Percentiles rank a stretch among this genome's conserved stretches.
Evolutionary conservation across 1,140 invertebrate species (phyloP).

Genomic region (Metopolophium dirhodum): DNA sequence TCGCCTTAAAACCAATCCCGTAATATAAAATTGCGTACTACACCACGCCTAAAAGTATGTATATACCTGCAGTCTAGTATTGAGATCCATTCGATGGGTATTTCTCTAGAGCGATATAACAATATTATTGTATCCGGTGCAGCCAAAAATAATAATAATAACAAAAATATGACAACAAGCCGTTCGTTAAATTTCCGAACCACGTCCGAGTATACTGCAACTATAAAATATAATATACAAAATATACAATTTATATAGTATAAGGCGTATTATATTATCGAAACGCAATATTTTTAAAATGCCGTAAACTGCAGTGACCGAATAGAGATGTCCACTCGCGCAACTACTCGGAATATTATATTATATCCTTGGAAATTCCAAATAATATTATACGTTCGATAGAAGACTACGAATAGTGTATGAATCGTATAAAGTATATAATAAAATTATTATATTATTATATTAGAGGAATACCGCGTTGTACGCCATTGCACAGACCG

Average conservation of each 20-base stretch:
- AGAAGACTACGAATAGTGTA: neutral
- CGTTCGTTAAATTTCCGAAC: neutral
- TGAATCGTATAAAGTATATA: neutral
- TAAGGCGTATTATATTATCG: neutral
- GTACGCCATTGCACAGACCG: no score
- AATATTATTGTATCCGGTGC: neutral
- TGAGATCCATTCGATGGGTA: neutral
- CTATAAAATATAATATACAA: constrained; percentile 4
- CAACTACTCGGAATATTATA: neutral
- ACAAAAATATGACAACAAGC: neutral
- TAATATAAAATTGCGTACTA: neutral
- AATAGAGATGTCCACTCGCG: neutral
- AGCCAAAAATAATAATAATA: neutral
- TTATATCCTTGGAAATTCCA: neutral
- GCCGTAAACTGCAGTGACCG: neutral
- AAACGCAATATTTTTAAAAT: neutral
- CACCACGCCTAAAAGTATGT: neutral
- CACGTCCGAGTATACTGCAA: neutral
- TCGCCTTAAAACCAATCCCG: neutral
- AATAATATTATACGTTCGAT: neutral
- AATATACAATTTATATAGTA: neutral
- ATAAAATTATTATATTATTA: neutral
- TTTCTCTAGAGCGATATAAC: neutral
- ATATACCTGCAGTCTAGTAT: neutral
- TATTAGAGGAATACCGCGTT: no score